Evolutionary conservation across 2,888 invertebrate genomes (phyloP).

Genomic region (Gortyna flavago): DNA sequence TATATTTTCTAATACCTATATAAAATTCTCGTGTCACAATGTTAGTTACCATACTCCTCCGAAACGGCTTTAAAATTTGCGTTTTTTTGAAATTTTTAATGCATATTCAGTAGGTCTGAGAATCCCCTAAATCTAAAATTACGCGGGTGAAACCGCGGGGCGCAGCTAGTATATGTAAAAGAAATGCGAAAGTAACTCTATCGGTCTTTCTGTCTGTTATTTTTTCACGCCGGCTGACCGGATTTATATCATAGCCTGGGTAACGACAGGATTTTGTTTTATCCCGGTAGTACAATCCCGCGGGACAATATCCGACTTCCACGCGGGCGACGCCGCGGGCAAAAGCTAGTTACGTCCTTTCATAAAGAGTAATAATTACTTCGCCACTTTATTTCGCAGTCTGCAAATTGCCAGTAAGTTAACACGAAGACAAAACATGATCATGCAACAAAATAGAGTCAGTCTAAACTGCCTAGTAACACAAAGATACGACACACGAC

Average conservation of each 20-base stretch:
- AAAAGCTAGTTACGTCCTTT: background rate
- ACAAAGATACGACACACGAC: constrained; percentile 18
- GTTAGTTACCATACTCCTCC: too few relatives aligned
- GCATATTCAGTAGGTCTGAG: too few relatives aligned
- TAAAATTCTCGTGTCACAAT: too few relatives aligned
- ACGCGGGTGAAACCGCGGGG: too few relatives aligned
- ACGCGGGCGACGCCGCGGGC: background rate
- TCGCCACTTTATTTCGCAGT: background rate
- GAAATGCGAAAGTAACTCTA: background rate
- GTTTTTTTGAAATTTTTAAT: too few relatives aligned
- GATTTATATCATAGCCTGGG: background rate
- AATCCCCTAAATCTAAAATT: too few relatives aligned
- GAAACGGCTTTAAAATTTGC: too few relatives aligned
- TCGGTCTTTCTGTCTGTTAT: background rate
- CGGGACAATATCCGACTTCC: background rate
- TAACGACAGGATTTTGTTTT: too few relatives aligned
- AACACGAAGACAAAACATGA: background rate
- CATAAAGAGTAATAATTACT: background rate
- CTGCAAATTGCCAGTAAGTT: background rate
- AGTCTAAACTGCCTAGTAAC: background rate
- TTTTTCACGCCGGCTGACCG: background rate
- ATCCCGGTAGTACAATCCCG: too few relatives aligned
- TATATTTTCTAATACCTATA: too few relatives aligned
- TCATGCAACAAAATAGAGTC: background rate
- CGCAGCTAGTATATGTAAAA: too few relatives aligned